Conservation (phyloP, 2,888 invertebrate species). For the Scaptomyza cyrtandrae region DNA sequence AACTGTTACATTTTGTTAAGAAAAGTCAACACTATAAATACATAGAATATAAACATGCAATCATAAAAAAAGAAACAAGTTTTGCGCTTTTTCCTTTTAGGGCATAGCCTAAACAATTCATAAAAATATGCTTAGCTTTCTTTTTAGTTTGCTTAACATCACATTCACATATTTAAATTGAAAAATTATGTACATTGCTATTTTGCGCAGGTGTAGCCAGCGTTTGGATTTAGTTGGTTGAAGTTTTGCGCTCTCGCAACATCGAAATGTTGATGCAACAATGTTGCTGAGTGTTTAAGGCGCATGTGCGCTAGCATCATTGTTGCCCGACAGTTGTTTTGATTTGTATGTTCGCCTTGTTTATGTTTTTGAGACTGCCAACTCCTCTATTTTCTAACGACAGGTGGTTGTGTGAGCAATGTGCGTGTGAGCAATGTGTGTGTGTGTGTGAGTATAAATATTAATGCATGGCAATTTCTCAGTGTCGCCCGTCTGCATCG, state of each 20-base stretch:
- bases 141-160: no score
- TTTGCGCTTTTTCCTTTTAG: no score
- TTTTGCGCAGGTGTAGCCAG: conserved; percentile 7
- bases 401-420: conserved; percentile 60
- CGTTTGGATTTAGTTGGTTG: conserved; percentile 11
- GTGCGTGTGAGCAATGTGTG: conserved; percentile 9
- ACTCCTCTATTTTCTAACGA: conserved; percentile 33
- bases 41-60: no score
- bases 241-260: conserved; percentile 13
- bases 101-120: no score
- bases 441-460: conserved; percentile 38
- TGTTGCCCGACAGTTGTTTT: conserved; percentile 50
- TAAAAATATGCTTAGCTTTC: no score
- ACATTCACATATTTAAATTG: no score
- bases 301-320: conserved; percentile 57
- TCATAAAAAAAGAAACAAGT: no score
- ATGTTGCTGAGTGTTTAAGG: conserved; percentile 33
- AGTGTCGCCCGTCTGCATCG: conserved; percentile 62
- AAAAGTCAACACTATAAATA: no score
- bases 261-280: conserved; percentile 57
- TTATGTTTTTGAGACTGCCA: conserved; percentile 50
- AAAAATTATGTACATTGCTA: not conserved
- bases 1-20: no score
- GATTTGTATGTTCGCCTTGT: conserved; percentile 45
- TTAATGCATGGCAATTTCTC: conserved; percentile 78